Evolutionary conservation across 2,113 vertebrate species (phyloP).

Genomic region (Tetraodon nigroviridis): DNA sequence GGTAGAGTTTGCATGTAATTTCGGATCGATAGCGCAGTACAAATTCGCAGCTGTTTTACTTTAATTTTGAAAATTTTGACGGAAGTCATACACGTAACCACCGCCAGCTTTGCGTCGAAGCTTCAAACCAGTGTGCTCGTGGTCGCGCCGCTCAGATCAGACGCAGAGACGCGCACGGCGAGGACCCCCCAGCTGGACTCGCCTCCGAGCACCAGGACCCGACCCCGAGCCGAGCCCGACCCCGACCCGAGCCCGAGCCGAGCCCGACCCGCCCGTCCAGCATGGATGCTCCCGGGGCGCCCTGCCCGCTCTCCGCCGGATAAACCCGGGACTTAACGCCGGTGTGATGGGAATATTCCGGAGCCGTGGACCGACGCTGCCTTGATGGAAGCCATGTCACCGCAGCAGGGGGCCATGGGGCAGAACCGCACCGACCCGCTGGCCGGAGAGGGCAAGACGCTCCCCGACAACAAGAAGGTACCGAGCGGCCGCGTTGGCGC

Average conservation of each 20-base stretch:
- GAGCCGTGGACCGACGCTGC: constrained; percentile 46
- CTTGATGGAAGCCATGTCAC: constrained; percentile 72
- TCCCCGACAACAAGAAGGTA: constrained; percentile 66
- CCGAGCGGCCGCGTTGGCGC: neutral
- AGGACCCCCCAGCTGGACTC: neutral
- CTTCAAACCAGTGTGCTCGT: neutral
- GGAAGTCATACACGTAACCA: neutral
- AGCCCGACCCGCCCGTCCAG: constrained; percentile 6
- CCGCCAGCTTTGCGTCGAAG: neutral
- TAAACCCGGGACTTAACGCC: constrained; percentile 32
- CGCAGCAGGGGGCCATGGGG: constrained; percentile 65
- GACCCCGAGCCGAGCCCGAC: too few relatives aligned
- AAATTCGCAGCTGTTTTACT: too few relatives aligned
- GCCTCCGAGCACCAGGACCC: too few relatives aligned
- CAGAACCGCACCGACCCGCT: constrained; percentile 63
- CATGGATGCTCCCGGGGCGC: constrained; percentile 41
- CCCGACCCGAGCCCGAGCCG: too few relatives aligned
- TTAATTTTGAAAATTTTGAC: constrained; percentile 20
- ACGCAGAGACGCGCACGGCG: constrained; percentile 1
- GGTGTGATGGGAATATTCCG: constrained; percentile 51
- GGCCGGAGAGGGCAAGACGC: constrained; percentile 46
- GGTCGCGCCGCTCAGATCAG: constrained; percentile 1
- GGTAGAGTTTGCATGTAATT: too few relatives aligned
- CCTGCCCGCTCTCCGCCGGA: constrained; percentile 31
- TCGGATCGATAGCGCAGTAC: too few relatives aligned